These are phyloP conservation scores for Andrena trimmerana DNA, from an alignment of 2,888 invertebrate genomes.

Conservation along the genomic window DNA sequence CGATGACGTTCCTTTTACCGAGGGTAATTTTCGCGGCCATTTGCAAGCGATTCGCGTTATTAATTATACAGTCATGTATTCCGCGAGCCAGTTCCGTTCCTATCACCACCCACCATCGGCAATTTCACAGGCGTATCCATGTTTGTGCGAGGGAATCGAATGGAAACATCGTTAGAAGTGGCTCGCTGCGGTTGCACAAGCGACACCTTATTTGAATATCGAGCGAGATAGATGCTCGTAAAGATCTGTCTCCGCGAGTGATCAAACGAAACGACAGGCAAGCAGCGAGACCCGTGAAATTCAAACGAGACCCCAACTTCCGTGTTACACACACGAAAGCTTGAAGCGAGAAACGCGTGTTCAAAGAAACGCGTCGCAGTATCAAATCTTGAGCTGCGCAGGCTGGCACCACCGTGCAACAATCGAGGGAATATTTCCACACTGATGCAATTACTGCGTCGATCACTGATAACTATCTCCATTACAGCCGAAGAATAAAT, in stretches of 20 bases:
- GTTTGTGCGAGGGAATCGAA: slow-evolving; percentile 34
- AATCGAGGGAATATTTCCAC: not conserved
- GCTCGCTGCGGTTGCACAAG: slow-evolving; percentile 22
- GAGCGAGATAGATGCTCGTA: slow-evolving; percentile 12
- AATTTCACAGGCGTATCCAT: slow-evolving; percentile 31
- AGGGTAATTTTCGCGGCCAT: not conserved
- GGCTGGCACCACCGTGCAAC: no score
- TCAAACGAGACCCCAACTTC: not conserved
- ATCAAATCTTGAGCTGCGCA: not conserved
- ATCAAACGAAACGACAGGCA: slow-evolving; percentile 3
- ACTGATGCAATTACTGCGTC: not conserved
- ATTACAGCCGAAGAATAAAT: not conserved
- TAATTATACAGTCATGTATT: slow-evolving; percentile 35
- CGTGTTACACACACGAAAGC: slow-evolving; percentile 9
- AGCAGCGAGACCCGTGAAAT: not conserved
- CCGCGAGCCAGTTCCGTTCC: not conserved
- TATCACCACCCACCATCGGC: slow-evolving; percentile 31
- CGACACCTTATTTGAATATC: slow-evolving; percentile 32
- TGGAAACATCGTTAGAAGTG: slow-evolving; percentile 38
- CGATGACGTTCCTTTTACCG: not conserved
- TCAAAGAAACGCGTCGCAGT: not conserved
- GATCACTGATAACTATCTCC: not conserved
- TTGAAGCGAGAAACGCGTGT: not conserved
- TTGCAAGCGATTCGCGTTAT: slow-evolving; percentile 1
- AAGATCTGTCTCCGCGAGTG: not conserved